A percentile compares a stretch with the other conserved stretches of the same genome.
These are phyloP conservation scores for Rhabdomys pumilio DNA, from an alignment of 2,797 vertebrate genomes.

Conservation along the genomic window DNA sequence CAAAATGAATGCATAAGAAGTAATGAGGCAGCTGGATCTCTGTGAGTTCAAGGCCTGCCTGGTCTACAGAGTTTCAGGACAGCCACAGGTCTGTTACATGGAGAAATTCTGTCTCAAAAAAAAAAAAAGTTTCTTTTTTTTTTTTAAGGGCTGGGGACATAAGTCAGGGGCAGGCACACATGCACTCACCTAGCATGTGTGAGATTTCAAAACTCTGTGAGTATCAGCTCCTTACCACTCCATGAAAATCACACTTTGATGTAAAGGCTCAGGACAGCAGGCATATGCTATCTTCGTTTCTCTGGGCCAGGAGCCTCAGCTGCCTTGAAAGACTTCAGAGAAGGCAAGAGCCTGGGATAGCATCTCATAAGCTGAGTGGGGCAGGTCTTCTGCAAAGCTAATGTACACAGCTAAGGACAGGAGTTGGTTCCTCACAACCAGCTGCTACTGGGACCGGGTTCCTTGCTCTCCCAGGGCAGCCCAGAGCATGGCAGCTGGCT, in stretches of 20 bases:
- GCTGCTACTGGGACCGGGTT: not conserved
- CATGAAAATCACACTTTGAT: not conserved
- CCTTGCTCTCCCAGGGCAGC: not conserved
- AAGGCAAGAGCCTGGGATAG: not conserved
- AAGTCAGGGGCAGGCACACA: not conserved
- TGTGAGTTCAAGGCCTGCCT: not conserved
- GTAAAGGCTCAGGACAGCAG: not conserved
- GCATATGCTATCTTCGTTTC: not conserved
- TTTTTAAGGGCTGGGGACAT: not conserved
- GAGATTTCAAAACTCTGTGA: not conserved
- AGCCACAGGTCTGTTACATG: not conserved
- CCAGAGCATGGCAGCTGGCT: not conserved
- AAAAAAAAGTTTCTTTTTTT: not conserved
- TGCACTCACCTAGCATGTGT: not conserved
- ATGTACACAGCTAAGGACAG: not conserved
- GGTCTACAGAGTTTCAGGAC: not conserved
- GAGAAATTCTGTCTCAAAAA: not conserved
- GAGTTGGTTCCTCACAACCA: not conserved
- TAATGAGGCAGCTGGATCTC: not conserved
- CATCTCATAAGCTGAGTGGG: accelerated
- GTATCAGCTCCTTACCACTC: not conserved
- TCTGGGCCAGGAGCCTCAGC: not conserved
- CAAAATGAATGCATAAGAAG: not conserved
- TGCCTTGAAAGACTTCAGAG: not conserved
- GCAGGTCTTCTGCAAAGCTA: not conserved